Base-by-base conservation (phyloP, 2,797 vertebrate genomes). In the Triplophysa yarkandensis region DNA sequence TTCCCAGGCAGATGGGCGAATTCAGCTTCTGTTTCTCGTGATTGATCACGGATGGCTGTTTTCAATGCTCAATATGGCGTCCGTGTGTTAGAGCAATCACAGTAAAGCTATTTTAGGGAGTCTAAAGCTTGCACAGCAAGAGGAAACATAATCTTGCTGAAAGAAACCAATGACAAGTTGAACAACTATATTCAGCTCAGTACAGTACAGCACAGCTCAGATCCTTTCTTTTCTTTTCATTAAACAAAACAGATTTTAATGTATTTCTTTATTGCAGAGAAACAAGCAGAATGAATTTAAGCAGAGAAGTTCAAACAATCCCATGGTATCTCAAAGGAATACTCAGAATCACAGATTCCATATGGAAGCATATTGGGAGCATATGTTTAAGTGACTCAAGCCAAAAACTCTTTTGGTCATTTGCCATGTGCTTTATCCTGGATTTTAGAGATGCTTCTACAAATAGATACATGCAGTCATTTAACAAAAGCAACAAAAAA, bases 81-180 rank as follows among this genome's bases (percentile, higher is more conserved):
- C 25, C 23, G 46, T 43, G 23, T 78, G 65, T 52, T 28, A 21
- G 57, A 57, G 68, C 44, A 57, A 63, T 67, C 30, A 28, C 61
- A 72, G 78, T 54, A 50, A 21, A 64, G 70, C 87, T 92, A 93
- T 92, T 85, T 84, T 82, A 71, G 61, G 80, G 43, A 61, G 61
- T 43, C n/a, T 39, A 63, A 13, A 23, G 55, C 46, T 39, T 71
- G 75, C 43, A 46, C 52, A 76, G 79, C 77, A 84, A 85, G 76
- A 60, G 64, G 82, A 87, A 54, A 70, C 66, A 44, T 21, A 58
- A 73, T 61, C 65, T 69, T 57, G 48, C 28, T 62, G 25, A 6
- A 4, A 25, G 10, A 3, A 16, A 25, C 21, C 0, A 50, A 3
- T 23, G 8, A 50, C n/a, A n/a, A n/a, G n/a, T n/a, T n/a, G n/a